Base-by-base conservation (phyloP, 2,113 vertebrate genomes). In the Reinhardtius hippoglossoides region DNA sequence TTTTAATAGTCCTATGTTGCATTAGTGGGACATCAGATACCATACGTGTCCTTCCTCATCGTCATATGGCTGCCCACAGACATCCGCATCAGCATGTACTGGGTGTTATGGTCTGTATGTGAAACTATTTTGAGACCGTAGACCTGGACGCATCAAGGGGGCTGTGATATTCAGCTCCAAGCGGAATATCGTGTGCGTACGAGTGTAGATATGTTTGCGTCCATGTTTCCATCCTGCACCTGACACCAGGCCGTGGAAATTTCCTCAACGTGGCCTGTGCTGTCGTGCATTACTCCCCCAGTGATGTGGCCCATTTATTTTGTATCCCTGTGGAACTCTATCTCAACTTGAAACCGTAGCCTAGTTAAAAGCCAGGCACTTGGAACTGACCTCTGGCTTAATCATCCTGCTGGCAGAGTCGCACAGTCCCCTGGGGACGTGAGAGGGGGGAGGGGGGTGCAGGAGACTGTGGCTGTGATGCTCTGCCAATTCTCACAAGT, bases 1-100 rank as follows among this genome's bases (percentile, higher is more conserved):
- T 87, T 88, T 87, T 89, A 74, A 82, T 91, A 91, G 83, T 10
- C 35, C 21, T 63, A 46, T 31, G 7, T 7, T 31, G 73, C 80
- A 85, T 88, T 80, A 56, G 82, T 72, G 23, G 31, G 7, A 31
- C 31, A 31, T 31, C 31, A 18, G 60, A 73, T 54, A n/a, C n/a
- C 68, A 81, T 89, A 46, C 6, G 31, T 31, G 61, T 57, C 5
- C 20, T 71, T 66, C 20, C 31, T 31, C 31, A 31, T 1, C 10
- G 35, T 77, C 76, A 73, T 21, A 35, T 1, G 16, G 31, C 18
- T 2, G 16, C 70, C 55, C n/a, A 23, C 52, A 67, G 44, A 70
- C 12, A 55, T 59, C 14, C 46, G 68, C 40, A 50, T 60, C 71
- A 31, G 24, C 54, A 66, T 48, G 80, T 20, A 57, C 67, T 31